Conservation (phyloP, 2,797 vertebrate genomes). For the Alfaro cultratus region DNA sequence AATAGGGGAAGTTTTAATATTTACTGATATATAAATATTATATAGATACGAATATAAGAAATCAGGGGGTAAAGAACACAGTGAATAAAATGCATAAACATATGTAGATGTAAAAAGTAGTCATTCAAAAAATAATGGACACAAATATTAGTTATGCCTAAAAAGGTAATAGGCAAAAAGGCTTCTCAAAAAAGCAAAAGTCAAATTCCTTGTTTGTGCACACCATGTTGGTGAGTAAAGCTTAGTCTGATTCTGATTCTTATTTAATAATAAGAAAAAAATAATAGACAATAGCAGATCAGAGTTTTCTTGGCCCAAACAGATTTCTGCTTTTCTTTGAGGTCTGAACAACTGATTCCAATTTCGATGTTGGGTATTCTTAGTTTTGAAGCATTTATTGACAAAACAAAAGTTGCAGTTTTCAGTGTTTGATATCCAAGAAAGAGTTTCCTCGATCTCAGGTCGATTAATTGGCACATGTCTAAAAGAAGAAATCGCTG, state of each 20-base stretch:
- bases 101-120: too few relatives aligned
- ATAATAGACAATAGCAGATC: neutral
- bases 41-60: too few relatives aligned
- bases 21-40: too few relatives aligned
- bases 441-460: neutral
- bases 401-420: neutral
- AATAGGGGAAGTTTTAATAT: neutral
- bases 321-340: neutral
- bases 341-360: neutral
- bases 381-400: neutral
- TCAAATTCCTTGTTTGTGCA: too few relatives aligned
- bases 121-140: too few relatives aligned
- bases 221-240: too few relatives aligned
- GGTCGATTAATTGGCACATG: neutral
- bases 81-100: too few relatives aligned
- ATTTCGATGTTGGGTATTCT: neutral
- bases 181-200: too few relatives aligned
- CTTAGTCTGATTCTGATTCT: too few relatives aligned
- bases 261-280: neutral
- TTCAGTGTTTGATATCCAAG: neutral
- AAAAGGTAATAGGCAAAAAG: too few relatives aligned
- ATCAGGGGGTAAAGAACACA: too few relatives aligned
- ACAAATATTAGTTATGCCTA: too few relatives aligned
- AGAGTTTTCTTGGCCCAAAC: neutral
- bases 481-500: neutral